Evolutionary conservation across 1,140 invertebrate genomes (phyloP).

Genomic region (Trinorchestia longiramus): DNA sequence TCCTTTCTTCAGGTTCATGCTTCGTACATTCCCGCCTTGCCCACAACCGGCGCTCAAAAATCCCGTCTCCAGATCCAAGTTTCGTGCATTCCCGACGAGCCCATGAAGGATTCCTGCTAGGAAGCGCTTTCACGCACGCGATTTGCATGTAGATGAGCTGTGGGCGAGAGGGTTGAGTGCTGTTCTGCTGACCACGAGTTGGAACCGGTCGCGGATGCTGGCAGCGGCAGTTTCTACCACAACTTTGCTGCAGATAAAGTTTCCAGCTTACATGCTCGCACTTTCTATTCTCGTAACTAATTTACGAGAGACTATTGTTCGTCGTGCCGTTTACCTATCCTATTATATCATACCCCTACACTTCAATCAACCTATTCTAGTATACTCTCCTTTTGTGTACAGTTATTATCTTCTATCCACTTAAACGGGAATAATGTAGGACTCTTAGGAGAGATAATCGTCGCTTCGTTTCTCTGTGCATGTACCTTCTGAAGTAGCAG

Average conservation of each 20-base stretch:
- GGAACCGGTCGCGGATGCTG: background rate
- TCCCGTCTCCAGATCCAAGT: background rate
- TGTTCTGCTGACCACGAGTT: background rate
- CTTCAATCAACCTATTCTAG: background rate
- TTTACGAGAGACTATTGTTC: background rate
- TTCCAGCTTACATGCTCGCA: background rate
- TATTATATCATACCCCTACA: background rate
- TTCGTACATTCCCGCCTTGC: background rate
- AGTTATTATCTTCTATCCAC: background rate
- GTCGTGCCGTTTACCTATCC: background rate
- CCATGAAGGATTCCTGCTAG: conserved; percentile 31
- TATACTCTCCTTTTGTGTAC: background rate
- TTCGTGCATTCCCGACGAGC: conserved; percentile 11
- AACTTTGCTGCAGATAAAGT: background rate
- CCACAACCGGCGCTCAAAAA: background rate
- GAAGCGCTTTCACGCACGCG: conserved; percentile 44
- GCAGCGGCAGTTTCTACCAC: background rate
- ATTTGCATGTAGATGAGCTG: conserved; percentile 40
- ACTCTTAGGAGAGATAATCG: background rate
- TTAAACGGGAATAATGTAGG: background rate
- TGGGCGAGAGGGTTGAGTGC: background rate
- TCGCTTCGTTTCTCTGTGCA: background rate
- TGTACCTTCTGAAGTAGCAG: background rate
- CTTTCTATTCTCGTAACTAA: background rate
- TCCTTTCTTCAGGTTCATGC: background rate